phyloP scores from a whole-genome alignment of 2,797 vertebrate genomes.

The Petrocephalus schoutedeni region DNA sequence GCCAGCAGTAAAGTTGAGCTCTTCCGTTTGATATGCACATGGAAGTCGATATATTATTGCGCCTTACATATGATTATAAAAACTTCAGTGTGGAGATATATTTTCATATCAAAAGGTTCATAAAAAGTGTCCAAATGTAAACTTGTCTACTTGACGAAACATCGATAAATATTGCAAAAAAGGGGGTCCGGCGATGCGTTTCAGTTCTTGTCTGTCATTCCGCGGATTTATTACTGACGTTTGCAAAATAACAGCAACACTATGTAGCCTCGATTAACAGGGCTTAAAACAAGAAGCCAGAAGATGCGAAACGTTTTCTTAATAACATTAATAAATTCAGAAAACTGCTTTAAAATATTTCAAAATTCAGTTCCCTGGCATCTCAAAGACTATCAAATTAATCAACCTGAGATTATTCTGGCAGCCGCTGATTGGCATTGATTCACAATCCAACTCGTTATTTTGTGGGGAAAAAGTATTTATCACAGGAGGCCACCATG shows the following conservation, averaged over 20 bases:
- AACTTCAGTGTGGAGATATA: not conserved
- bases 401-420: not conserved
- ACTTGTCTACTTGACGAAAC: not conserved
- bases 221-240: not conserved
- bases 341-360: not conserved
- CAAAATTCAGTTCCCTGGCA: not conserved
- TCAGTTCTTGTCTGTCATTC: not conserved
- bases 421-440: not conserved
- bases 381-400: not conserved
- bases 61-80: slow-evolving; percentile 3
- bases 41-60: slow-evolving; percentile 16
- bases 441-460: not conserved
- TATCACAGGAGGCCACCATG: not conserved
- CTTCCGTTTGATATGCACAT: not conserved
- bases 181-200: not conserved
- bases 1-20: not conserved
- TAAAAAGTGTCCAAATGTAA: not conserved
- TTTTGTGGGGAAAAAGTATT: not conserved
- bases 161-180: not conserved
- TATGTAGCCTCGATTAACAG: not conserved
- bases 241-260: not conserved
- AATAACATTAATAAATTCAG: not conserved
- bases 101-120: not conserved
- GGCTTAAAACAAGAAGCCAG: not conserved
- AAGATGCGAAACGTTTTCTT: not conserved